Conservation (phyloP, 2,888 invertebrate genomes). For the Xestia rhomboidea region DNA sequence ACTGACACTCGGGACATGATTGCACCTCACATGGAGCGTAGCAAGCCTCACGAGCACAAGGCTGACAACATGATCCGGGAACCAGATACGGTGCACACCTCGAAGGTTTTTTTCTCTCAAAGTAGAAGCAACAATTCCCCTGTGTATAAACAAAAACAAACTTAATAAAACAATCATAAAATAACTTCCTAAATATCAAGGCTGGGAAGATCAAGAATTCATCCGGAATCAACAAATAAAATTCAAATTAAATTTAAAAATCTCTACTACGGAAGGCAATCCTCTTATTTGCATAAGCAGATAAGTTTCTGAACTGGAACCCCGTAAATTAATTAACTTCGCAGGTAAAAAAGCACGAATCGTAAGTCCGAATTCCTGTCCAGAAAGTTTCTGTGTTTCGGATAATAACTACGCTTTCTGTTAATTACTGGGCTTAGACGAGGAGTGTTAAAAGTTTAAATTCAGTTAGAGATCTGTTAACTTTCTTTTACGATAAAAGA, state of each 20-base stretch:
- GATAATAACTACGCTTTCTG: slow-evolving; percentile 81
- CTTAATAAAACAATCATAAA: slow-evolving; percentile 43
- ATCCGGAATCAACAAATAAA: slow-evolving; percentile 49
- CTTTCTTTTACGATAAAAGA: slow-evolving; percentile 56
- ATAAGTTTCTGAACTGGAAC: slow-evolving; percentile 80
- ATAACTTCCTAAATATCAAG: slow-evolving; percentile 15
- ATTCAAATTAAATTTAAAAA: slow-evolving; percentile 63
- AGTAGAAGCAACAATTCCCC: slow-evolving; percentile 84
- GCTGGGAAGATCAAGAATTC: slow-evolving; percentile 40
- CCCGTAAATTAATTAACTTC: slow-evolving; percentile 86
- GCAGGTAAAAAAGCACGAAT: slow-evolving; percentile 83
- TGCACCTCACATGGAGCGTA: slow-evolving; percentile 15
- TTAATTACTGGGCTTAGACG: slow-evolving; percentile 81
- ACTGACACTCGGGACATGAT: slow-evolving; percentile 66
- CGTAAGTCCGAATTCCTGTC: slow-evolving; percentile 78
- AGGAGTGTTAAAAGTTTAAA: slow-evolving; percentile 77
- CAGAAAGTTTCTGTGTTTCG: slow-evolving; percentile 81
- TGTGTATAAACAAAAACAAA: slow-evolving; percentile 71
- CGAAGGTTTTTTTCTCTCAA: slow-evolving; percentile 76
- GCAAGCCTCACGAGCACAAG: slow-evolving; percentile 43
- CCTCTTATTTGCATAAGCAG: slow-evolving; percentile 84
- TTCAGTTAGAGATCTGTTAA: slow-evolving; percentile 69
- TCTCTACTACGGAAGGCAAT: slow-evolving; percentile 67
- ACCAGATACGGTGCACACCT: slow-evolving; percentile 53
- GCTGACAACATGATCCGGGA: slow-evolving; percentile 45